phyloP scores from a whole-genome alignment of 2,888 invertebrate species.

The Cephonodes hylas region DNA sequence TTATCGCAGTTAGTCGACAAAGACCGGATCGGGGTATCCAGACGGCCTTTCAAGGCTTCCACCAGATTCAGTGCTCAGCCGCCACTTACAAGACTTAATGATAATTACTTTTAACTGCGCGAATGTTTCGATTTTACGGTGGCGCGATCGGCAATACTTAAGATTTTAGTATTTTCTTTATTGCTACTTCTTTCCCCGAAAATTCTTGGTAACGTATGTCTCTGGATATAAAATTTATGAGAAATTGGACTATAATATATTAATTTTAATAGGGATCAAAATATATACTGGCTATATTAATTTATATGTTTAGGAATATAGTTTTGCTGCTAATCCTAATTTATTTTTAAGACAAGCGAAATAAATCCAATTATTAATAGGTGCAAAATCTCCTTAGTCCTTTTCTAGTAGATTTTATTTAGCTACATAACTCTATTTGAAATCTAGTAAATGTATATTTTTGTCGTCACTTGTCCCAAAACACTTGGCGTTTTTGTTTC shows the following conservation, averaged over 20 bases:
- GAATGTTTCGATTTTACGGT: neutral
- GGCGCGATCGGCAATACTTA: neutral
- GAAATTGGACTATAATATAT: no score
- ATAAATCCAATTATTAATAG: neutral
- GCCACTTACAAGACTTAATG: slow-evolving; percentile 17
- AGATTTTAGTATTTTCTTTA: neutral
- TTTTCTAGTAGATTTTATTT: no score
- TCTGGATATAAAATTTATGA: no score
- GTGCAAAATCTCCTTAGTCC: neutral
- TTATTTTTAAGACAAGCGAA: no score
- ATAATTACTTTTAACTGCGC: neutral
- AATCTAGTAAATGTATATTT: neutral
- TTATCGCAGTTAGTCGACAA: slow-evolving; percentile 20
- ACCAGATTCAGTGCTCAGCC: neutral
- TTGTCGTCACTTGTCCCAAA: no score
- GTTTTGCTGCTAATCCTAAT: no score
- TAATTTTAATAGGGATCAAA: no score
- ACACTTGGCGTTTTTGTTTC: no score
- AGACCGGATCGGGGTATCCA: slow-evolving; percentile 14
- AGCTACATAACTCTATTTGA: neutral
- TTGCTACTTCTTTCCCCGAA: no score
- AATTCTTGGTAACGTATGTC: no score
- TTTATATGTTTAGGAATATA: no score
- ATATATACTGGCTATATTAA: no score
- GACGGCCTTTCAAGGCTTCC: slow-evolving; percentile 12